These are phyloP conservation scores for Apaloderma vittatum DNA, from an alignment of 2,113 vertebrate species.

Conservation along the genomic window DNA sequence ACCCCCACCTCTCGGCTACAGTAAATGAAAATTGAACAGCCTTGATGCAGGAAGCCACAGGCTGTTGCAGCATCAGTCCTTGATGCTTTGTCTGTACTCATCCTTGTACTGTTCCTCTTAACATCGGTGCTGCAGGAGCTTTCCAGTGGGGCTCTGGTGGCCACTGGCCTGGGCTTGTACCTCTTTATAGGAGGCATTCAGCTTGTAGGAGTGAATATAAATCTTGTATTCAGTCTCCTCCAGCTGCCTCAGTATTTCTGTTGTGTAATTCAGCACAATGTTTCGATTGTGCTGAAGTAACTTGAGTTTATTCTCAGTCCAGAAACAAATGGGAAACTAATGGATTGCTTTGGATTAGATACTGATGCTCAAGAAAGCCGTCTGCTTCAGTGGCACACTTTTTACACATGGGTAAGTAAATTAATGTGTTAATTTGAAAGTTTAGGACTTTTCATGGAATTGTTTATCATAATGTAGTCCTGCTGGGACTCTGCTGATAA, in stretches of 20 bases:
- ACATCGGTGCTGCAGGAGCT: not conserved
- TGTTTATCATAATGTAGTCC: not conserved
- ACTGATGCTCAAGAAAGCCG: not conserved
- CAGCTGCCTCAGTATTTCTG: not conserved
- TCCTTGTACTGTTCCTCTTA: not conserved
- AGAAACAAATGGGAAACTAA: not conserved
- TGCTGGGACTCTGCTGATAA: not conserved
- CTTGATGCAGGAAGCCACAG: not conserved
- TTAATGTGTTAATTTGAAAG: not conserved
- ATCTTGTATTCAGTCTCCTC: not conserved
- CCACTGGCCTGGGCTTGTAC: not conserved
- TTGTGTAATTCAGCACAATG: not conserved
- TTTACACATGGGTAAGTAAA: not conserved
- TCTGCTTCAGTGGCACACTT: not conserved
- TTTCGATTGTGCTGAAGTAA: not conserved
- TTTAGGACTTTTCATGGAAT: not conserved
- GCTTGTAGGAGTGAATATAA: not conserved
- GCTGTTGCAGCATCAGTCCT: not conserved
- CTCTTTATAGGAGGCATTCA: not conserved
- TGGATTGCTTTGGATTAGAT: not conserved
- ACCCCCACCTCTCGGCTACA: not conserved
- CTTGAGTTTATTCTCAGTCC: not conserved
- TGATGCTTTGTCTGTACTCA: not conserved
- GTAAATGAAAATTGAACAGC: not conserved
- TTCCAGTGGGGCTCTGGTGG: not conserved